phyloP scores from a whole-genome alignment of 2,797 vertebrate species.

The Lutjanus campechanus region DNA sequence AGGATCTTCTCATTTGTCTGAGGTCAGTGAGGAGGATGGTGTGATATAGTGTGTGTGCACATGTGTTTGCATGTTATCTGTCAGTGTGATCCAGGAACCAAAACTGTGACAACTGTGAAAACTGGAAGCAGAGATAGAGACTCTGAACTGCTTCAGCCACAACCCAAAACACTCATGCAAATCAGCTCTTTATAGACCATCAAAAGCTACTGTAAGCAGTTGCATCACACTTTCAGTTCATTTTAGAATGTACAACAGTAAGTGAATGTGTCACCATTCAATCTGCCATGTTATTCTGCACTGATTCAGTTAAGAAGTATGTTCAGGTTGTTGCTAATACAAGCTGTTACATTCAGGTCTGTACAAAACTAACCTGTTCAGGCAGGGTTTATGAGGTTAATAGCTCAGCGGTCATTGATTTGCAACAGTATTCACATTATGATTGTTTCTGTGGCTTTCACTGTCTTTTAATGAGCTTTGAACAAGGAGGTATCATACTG shows the following conservation, averaged over 20 bases:
- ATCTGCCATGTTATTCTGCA: neutral
- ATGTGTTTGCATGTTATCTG: neutral
- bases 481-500: neutral
- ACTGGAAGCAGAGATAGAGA: neutral
- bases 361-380: neutral
- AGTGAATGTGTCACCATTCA: neutral
- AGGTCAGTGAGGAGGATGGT: neutral
- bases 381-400: neutral
- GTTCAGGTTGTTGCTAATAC: neutral
- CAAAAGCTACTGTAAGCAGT: neutral
- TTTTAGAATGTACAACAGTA: neutral
- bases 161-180: neutral
- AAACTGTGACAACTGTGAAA: slow-evolving; percentile 17
- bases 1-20: slow-evolving; percentile 6
- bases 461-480: neutral
- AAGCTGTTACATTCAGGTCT: neutral
- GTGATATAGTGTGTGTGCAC: neutral
- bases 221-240: neutral
- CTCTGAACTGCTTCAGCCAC: slow-evolving; percentile 6
- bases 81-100: neutral
- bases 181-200: neutral
- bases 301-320: neutral
- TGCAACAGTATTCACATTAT: neutral
- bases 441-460: neutral
- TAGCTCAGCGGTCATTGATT: neutral